A percentile compares a stretch with the other conserved stretches of the same genome.
Evolutionary conservation across 2,888 invertebrate genomes (phyloP).

Genomic region (Eupithecia exiguata): DNA sequence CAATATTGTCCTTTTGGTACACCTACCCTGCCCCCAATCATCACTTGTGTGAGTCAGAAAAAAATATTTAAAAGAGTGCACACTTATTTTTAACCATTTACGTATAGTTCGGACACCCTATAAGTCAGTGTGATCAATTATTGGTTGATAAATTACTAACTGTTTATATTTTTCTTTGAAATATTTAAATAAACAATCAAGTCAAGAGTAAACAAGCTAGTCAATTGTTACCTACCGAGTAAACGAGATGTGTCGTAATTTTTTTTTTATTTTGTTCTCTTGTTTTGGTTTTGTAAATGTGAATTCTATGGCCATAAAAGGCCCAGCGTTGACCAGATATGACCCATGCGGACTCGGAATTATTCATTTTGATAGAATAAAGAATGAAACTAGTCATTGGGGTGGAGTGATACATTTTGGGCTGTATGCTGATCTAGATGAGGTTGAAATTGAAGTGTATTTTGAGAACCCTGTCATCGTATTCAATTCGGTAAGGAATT

Average conservation of each 20-base stretch:
- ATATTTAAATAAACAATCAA: background rate
- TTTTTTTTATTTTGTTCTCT: conserved; percentile 26
- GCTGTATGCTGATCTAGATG: conserved; percentile 56
- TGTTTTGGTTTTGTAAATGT: conserved; percentile 47
- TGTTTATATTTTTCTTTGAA: background rate
- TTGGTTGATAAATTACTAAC: background rate
- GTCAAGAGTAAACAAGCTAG: background rate
- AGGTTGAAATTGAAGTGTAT: conserved; percentile 58
- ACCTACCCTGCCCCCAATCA: background rate
- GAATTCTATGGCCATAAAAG: conserved; percentile 63
- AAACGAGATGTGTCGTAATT: conserved; percentile 27
- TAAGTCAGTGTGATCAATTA: background rate
- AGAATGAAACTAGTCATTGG: conserved; percentile 58
- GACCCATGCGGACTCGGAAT: conserved; percentile 73
- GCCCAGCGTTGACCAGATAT: conserved; percentile 66
- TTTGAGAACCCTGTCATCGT: conserved; percentile 60
- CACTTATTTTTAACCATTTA: background rate
- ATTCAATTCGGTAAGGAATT: conserved; percentile 60
- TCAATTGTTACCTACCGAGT: background rate
- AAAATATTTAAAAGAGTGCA: background rate
- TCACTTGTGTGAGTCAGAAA: background rate
- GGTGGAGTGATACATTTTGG: conserved; percentile 63
- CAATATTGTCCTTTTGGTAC: background rate
- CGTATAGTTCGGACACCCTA: background rate
- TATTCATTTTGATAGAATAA: conserved; percentile 68